Evolutionary conservation across 2,888 invertebrate genomes (phyloP).

Genomic region (Amphipoea lucens): DNA sequence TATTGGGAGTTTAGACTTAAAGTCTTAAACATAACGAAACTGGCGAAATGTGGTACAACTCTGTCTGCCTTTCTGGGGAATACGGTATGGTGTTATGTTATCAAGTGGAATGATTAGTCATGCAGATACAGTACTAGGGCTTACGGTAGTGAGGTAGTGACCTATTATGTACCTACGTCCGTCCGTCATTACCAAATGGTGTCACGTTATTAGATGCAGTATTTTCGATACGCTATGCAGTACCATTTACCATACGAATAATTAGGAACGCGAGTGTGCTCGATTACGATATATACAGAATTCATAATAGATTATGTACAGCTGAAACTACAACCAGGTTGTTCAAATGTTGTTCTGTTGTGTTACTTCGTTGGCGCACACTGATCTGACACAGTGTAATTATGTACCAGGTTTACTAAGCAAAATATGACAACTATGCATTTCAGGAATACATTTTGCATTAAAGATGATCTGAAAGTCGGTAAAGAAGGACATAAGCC

Average conservation of each 20-base stretch:
- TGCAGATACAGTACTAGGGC: constrained; percentile 21
- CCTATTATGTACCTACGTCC: constrained; percentile 59
- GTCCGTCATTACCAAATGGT: constrained; percentile 61
- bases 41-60: neutral
- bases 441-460: neutral
- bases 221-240: constrained; percentile 40
- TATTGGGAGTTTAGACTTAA: neutral
- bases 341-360: constrained; percentile 19
- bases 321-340: constrained; percentile 18
- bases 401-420: neutral
- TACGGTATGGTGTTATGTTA: neutral
- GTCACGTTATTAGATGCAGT: constrained; percentile 51
- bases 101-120: constrained; percentile 14
- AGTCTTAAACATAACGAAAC: neutral
- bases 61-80: neutral
- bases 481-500: neutral
- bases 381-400: neutral
- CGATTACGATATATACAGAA: constrained; percentile 4
- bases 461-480: neutral
- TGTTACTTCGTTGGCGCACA: neutral
- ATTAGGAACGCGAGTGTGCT: constrained; percentile 22
- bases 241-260: constrained; percentile 35
- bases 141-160: constrained; percentile 55
- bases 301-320: constrained; percentile 19
- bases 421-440: neutral